Evolutionary conservation across 2,113 vertebrate genomes (phyloP), one percentile per base, ranked within the genome.

Genomic region (Pomatorhinus ruficollis): DNA sequence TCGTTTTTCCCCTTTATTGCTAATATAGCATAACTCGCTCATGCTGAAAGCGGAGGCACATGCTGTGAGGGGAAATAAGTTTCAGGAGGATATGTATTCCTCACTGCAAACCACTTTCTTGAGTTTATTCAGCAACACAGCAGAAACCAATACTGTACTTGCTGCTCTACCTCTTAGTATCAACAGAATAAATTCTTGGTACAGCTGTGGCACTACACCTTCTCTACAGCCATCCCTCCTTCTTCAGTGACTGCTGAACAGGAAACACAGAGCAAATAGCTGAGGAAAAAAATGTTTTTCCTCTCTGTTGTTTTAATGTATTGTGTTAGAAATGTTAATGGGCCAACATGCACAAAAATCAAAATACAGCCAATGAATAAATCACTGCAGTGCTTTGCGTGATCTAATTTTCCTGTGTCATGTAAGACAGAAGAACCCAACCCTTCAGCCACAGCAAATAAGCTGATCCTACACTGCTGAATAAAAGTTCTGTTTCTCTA

Each of bases 401-500:
- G 44, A 49, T 74, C 25, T 49, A 24, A 30, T 89, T 88, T 70
- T 68, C 56, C 40, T 54, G 11, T 59, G 45, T 79, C 19, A 0
- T 31, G 16, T 40, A 63, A 77, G 50, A 60, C 19, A 53, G 25
- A 68, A 72, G 84, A 81, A 56, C 75, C 72, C 60, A 78, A 63
- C 25, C 28, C 47, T 89, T 90, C 76, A 78, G 25, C 47, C 49
- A 44, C 71, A 75, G 72, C 27, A 92, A 89, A 93, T 56, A 82
- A 65, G 27, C 40, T 64, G 60, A 83, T 90, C 49, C 44, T 92
- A 53, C 15, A 8, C 18, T 59, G 63, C 80, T 92, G 87, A 96
- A 92, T 94, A 68, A 91, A 95, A 92, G 74, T 93, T 90, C 68
- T 95, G 79, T 95, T 87, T 63, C 77, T 91, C 39, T 65, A n/a